Evolutionary conservation across 2,113 vertebrate genomes (phyloP).

Genomic region (Oenanthe melanoleuca): DNA sequence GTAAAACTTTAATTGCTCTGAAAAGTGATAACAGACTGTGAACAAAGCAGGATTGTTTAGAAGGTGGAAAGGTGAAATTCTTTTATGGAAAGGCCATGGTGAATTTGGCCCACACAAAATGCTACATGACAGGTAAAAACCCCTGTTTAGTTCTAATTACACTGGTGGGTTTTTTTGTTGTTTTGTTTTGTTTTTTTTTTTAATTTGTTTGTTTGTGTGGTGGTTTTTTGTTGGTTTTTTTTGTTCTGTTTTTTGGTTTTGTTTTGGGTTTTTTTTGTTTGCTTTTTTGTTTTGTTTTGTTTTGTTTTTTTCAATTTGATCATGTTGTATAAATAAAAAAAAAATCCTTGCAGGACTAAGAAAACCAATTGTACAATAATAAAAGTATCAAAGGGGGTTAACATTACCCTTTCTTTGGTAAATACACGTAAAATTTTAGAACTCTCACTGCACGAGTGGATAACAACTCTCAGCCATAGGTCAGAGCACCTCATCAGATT

Average conservation of each 20-base stretch:
- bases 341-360: neutral
- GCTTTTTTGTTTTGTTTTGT: too few species aligned
- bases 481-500: neutral
- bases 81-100: neutral
- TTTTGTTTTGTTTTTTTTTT: neutral
- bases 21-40: neutral
- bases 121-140: neutral
- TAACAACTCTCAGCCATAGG: neutral
- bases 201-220: too few species aligned
- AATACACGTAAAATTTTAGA: neutral
- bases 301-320: neutral
- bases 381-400: neutral
- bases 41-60: neutral
- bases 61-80: neutral
- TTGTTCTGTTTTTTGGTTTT: neutral
- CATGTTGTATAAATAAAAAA: neutral
- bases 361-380: neutral
- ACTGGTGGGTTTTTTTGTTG: fast-evolving
- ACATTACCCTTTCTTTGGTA: neutral
- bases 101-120: neutral
- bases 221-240: neutral
- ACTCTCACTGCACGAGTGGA: neutral
- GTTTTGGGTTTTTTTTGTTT: neutral
- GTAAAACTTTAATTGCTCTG: neutral
- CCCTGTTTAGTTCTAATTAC: neutral